Conservation (phyloP, 2,113 vertebrate species). For the Cichladusa arquata region DNA sequence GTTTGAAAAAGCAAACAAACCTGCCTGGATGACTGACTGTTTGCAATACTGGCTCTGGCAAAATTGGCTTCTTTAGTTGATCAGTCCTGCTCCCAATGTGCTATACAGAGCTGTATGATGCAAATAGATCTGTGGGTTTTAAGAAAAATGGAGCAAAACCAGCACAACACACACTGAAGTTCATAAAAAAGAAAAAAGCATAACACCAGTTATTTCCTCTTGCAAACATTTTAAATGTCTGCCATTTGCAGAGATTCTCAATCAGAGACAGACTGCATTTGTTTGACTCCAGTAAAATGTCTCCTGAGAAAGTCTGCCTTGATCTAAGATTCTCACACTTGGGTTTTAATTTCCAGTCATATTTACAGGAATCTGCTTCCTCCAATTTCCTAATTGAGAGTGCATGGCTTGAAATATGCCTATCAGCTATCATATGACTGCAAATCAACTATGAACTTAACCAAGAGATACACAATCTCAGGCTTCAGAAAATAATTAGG, state of each 20-base stretch:
- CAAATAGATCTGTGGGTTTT: neutral
- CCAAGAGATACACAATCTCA: neutral
- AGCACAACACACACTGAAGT: neutral
- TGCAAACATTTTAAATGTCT: neutral
- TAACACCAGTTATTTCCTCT: neutral
- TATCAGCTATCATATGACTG: neutral
- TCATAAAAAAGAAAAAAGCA: neutral
- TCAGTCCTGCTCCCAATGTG: neutral
- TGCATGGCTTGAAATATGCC: neutral
- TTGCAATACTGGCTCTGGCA: neutral
- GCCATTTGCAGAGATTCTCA: neutral
- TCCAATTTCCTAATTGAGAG: slow-evolving; percentile 22
- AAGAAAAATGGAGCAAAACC: neutral
- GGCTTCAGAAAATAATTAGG: neutral
- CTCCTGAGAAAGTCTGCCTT: slow-evolving; percentile 22
- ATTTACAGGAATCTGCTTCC: slow-evolving; percentile 20
- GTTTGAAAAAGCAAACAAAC: neutral
- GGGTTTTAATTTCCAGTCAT: slow-evolving; percentile 23
- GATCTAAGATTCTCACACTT: neutral
- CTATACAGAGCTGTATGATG: neutral
- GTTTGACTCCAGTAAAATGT: neutral
- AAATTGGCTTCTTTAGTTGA: neutral
- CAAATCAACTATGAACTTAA: neutral
- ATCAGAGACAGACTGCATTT: neutral
- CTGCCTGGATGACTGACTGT: neutral